Conservation (phyloP, 2,113 vertebrate genomes). For the Melanerpes formicivorus region DNA sequence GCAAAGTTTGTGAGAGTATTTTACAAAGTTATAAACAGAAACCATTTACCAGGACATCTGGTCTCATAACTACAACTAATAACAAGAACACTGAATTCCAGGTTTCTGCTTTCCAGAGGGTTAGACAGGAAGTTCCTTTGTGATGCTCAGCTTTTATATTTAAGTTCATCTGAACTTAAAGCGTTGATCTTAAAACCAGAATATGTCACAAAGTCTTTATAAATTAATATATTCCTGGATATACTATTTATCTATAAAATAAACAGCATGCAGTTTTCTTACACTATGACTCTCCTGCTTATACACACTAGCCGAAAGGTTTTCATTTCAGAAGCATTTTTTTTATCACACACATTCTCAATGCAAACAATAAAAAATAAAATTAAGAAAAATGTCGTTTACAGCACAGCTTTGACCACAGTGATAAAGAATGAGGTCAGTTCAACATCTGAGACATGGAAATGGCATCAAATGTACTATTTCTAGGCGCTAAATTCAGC, state of each 20-base stretch:
- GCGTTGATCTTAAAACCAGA: background rate
- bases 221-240: background rate
- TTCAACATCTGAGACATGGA: background rate
- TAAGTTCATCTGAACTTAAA: background rate
- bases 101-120: background rate
- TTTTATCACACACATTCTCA: background rate
- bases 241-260: background rate
- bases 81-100: background rate
- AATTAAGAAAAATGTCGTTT: background rate
- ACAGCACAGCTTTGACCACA: background rate
- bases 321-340: background rate
- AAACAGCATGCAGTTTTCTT: background rate
- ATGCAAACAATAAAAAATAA: too few species aligned
- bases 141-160: background rate
- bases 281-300: background rate
- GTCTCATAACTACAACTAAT: background rate
- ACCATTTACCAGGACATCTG: background rate
- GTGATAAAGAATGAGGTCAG: background rate
- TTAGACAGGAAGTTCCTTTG: background rate
- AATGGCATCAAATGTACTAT: background rate
- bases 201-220: background rate
- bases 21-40: background rate
- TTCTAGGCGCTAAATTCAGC: background rate
- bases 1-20: background rate
- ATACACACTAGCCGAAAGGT: background rate